A percentile compares a stretch with the other conserved stretches of the same genome.
Evolutionary conservation across 2,113 vertebrate species (phyloP).

Genomic region (Nothocercus julius): DNA sequence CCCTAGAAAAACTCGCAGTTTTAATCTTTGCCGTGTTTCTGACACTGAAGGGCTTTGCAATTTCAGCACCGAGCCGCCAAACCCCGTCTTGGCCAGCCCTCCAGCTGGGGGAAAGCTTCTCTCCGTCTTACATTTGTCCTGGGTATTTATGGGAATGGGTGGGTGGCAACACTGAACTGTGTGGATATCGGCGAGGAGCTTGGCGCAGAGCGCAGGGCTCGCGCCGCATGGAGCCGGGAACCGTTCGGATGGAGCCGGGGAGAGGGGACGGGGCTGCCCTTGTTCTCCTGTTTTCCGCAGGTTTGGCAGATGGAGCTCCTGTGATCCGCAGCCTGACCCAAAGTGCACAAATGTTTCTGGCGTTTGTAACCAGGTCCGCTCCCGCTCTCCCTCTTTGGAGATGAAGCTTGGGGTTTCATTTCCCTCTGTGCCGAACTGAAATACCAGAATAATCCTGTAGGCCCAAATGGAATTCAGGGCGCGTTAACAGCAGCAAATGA

Average conservation of each 20-base stretch:
- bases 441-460: constrained; percentile 8
- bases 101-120: constrained; percentile 36
- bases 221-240: no score
- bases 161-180: constrained; percentile 36
- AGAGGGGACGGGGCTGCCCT: background rate
- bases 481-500: constrained; percentile 44
- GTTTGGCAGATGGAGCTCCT: constrained; percentile 52
- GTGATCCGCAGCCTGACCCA: constrained; percentile 51
- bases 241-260: no score
- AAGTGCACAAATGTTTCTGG: constrained; percentile 31
- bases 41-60: constrained; percentile 19
- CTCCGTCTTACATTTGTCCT: background rate
- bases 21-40: constrained; percentile 31
- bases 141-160: constrained; percentile 57
- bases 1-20: background rate
- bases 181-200: constrained; percentile 7
- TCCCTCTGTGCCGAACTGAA: background rate
- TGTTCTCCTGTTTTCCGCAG: constrained; percentile 56
- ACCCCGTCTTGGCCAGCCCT: constrained; percentile 30
- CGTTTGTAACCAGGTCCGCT: constrained; percentile 49
- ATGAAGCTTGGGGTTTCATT: constrained; percentile 49
- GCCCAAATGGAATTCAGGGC: constrained; percentile 25
- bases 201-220: background rate
- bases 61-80: constrained; percentile 5
- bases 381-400: constrained; percentile 43